phyloP scores from a whole-genome alignment of 2,797 vertebrate genomes.

The Chanos chanos region DNA sequence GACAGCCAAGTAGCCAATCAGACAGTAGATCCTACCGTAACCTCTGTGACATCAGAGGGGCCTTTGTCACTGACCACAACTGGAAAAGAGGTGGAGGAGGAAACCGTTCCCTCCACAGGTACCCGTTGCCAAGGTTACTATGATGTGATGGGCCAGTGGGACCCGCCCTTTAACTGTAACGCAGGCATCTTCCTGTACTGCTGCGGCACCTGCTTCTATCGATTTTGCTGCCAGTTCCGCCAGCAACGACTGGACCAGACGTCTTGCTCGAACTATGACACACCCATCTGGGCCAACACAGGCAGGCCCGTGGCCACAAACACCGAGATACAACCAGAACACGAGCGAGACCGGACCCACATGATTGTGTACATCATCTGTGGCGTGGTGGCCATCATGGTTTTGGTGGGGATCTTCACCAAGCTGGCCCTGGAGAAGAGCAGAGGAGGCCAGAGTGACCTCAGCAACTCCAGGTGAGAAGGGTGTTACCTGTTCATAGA shows the following conservation, averaged over 20 bases:
- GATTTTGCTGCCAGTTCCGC: conserved; percentile 96
- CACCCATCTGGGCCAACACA: conserved; percentile 96
- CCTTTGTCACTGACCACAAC: conserved; percentile 60
- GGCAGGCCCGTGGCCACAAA: conserved; percentile 83
- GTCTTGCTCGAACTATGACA: conserved; percentile 96
- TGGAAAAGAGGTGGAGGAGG: conserved; percentile 63
- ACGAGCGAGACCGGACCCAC: conserved; percentile 86
- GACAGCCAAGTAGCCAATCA: conserved; percentile 38
- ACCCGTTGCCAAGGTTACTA: conserved; percentile 95
- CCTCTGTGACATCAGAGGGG: conserved; percentile 61
- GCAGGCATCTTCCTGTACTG: conserved; percentile 89
- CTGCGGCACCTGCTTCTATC: conserved; percentile 96
- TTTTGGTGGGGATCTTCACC: conserved; percentile 92
- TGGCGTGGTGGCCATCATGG: conserved; percentile 93
- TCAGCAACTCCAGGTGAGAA: conserved; percentile 78
- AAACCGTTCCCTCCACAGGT: conserved; percentile 60
- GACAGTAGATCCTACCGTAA: conserved; percentile 60
- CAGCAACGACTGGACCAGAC: conserved; percentile 90
- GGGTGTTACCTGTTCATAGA: too few species aligned
- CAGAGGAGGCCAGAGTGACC: conserved; percentile 71
- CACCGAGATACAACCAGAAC: conserved; percentile 78
- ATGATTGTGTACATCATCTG: conserved; percentile 97
- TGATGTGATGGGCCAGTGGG: conserved; percentile 98
- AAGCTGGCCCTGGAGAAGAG: conserved; percentile 91
- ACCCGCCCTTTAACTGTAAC: conserved; percentile 96